Evolutionary conservation across 2,797 vertebrate genomes (phyloP).

Genomic region (Erpetoichthys calabaricus): DNA sequence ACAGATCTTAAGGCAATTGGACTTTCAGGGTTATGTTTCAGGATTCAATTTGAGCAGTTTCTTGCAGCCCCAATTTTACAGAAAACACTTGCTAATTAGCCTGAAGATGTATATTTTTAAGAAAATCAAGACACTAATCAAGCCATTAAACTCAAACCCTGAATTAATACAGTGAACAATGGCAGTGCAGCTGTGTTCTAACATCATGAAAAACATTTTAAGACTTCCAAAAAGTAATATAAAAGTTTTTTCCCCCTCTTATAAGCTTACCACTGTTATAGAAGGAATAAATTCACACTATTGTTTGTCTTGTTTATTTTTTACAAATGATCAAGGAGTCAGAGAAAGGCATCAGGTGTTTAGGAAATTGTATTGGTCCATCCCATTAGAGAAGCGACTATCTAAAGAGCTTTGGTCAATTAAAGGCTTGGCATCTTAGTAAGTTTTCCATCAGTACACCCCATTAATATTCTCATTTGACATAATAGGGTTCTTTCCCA

Average conservation of each 20-base stretch:
- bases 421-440: no score
- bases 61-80: no score
- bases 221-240: no score
- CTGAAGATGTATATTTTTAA: no score
- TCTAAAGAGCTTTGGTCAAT: no score
- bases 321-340: background rate
- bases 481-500: no score
- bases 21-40: no score
- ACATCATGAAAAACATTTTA: background rate
- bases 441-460: no score
- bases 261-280: background rate
- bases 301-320: background rate
- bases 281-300: background rate
- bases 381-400: background rate
- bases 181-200: constrained; percentile 1
- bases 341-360: constrained; percentile 1
- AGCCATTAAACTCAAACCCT: background rate
- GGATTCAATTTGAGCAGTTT: no score
- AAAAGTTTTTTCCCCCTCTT: background rate
- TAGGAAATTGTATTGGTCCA: background rate
- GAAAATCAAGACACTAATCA: background rate
- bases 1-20: no score
- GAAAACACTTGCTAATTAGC: no score
- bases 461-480: no score
- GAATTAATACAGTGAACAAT: background rate